phyloP scores from a whole-genome alignment of 2,113 vertebrate species.

The Ctenomys sociabilis region DNA sequence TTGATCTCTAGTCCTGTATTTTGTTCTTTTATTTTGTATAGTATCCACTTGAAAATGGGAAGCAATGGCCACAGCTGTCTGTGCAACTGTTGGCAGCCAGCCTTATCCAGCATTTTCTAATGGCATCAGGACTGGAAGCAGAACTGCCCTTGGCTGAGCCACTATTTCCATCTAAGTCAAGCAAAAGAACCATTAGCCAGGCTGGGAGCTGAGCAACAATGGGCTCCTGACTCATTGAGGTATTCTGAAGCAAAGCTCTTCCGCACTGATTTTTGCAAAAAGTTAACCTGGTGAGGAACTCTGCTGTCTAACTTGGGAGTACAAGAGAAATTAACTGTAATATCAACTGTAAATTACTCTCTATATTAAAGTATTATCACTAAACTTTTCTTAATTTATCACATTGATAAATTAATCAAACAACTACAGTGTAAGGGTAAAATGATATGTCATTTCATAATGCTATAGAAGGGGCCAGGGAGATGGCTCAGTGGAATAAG shows the following conservation, averaged over 20 bases:
- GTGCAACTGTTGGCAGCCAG: neutral
- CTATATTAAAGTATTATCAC: neutral
- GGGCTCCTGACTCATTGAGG: neutral
- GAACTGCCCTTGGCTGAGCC: neutral
- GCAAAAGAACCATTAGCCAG: neutral
- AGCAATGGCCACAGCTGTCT: neutral
- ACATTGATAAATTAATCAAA: neutral
- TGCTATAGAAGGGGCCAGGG: neutral
- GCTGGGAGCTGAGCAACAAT: neutral
- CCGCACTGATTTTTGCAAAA: neutral
- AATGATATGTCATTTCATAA: conserved; percentile 5
- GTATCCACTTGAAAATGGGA: neutral
- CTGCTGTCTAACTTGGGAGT: neutral
- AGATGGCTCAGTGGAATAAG: no score
- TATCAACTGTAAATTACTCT: neutral
- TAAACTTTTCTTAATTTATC: neutral
- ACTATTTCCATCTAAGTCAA: neutral
- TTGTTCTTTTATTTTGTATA: neutral
- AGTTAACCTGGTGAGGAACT: neutral
- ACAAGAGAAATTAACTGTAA: neutral
- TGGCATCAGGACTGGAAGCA: neutral
- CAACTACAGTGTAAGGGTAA: neutral
- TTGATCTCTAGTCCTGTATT: neutral
- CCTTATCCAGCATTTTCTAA: neutral
- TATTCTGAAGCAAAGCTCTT: neutral